Evolutionary conservation across 2,113 vertebrate genomes (phyloP).

Genomic region (Orycteropus afer): DNA sequence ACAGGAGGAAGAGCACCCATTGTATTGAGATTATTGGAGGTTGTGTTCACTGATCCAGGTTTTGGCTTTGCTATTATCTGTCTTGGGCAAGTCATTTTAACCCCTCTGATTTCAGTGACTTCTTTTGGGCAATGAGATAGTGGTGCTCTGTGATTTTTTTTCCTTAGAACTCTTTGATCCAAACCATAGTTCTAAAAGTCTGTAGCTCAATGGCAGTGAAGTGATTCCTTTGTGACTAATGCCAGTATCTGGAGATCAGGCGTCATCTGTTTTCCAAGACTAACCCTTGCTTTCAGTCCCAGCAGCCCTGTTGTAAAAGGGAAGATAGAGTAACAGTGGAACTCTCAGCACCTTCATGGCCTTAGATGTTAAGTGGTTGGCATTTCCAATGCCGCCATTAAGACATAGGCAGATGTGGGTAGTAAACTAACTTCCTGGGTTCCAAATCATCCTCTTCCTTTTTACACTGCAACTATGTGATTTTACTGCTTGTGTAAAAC

Average conservation of each 20-base stretch:
- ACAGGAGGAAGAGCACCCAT: neutral
- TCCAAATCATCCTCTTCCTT: neutral
- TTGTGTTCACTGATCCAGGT: fast-evolving
- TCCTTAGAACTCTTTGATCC: neutral
- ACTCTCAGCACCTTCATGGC: fast-evolving
- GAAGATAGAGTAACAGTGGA: too few species aligned
- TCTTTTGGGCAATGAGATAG: neutral
- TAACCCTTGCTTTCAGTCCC: neutral
- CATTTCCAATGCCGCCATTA: neutral
- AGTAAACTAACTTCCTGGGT: neutral
- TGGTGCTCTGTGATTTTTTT: neutral
- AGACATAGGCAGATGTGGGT: neutral
- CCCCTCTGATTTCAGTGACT: neutral
- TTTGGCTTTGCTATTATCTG: neutral
- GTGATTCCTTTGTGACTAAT: neutral
- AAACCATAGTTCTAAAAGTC: neutral
- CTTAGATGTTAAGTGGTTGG: neutral
- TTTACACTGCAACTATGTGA: neutral
- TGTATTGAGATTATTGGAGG: neutral
- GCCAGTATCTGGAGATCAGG: neutral
- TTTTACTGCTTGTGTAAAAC: neutral
- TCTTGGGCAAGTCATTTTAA: neutral
- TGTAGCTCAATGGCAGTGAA: neutral
- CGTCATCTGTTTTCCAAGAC: neutral
- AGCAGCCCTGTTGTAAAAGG: too few species aligned